phyloP scores from a whole-genome alignment of 2,888 invertebrate species.

The Archaeoteleia sp. region DNA sequence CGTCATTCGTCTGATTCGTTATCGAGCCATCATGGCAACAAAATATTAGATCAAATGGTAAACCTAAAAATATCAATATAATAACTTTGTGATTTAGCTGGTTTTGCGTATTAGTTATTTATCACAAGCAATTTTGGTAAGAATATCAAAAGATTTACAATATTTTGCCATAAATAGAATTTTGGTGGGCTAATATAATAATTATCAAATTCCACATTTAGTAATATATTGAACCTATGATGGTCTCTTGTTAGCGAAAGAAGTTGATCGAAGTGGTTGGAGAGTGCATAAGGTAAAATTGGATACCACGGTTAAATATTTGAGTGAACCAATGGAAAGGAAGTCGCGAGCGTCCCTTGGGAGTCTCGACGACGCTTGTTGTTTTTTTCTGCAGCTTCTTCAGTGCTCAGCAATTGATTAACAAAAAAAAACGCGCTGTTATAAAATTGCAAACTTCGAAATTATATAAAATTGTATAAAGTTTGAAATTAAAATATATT shows the following conservation, averaged over 20 bases:
- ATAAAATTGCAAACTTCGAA: neutral
- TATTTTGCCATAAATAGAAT: too few species aligned
- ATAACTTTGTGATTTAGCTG: too few species aligned
- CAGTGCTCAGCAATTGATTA: constrained; percentile 58
- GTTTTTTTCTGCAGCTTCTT: constrained; percentile 49
- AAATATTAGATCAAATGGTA: too few species aligned
- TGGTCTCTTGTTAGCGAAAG: constrained; percentile 46
- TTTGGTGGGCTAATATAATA: neutral
- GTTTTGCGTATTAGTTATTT: too few species aligned
- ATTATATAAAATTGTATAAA: too few species aligned
- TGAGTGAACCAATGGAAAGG: constrained; percentile 64
- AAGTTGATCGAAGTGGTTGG: constrained; percentile 44
- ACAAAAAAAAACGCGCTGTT: constrained; percentile 52
- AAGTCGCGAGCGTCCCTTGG: constrained; percentile 64
- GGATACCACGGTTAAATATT: constrained; percentile 70
- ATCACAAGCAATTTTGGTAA: too few species aligned
- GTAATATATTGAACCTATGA: constrained; percentile 25
- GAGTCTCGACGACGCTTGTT: constrained; percentile 56
- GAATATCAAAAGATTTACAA: too few species aligned
- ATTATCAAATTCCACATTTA: constrained; percentile 41
- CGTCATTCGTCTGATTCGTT: too few species aligned
- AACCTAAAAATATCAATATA: too few species aligned
- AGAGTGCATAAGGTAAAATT: constrained; percentile 62
- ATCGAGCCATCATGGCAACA: too few species aligned
- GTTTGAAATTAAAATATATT: too few species aligned